Evolutionary conservation across 2,113 vertebrate genomes (phyloP).

Genomic region (Corythoichthys intestinalis): DNA sequence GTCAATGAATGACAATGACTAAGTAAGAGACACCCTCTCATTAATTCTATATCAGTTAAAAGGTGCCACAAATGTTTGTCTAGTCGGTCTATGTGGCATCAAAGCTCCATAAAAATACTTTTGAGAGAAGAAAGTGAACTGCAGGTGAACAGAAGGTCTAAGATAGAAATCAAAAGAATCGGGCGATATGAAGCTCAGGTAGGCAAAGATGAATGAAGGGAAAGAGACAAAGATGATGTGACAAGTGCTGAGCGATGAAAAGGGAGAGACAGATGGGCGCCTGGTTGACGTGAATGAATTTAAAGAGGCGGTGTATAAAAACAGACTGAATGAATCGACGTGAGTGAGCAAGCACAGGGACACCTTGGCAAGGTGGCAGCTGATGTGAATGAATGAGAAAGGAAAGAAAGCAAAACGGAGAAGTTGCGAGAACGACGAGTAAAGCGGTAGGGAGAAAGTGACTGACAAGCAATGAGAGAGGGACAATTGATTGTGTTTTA

Average conservation of each 20-base stretch:
- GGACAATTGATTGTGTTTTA: slow-evolving; percentile 61
- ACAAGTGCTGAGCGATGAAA: slow-evolving; percentile 45
- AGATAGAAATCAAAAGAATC: slow-evolving; percentile 23
- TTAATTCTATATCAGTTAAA: background rate
- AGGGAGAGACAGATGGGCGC: slow-evolving; percentile 30
- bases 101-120: slow-evolving; percentile 10
- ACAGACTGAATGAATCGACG: slow-evolving; percentile 49
- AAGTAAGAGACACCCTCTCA: background rate
- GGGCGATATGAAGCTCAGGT: slow-evolving; percentile 27
- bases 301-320: slow-evolving; percentile 35
- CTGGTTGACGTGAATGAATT: slow-evolving; percentile 60
- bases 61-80: background rate
- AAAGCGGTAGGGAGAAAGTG: slow-evolving; percentile 14
- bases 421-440: background rate
- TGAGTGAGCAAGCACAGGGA: background rate
- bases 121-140: slow-evolving; percentile 9
- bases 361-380: background rate
- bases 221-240: slow-evolving; percentile 38
- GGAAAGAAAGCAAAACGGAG: background rate
- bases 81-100: background rate
- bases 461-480: slow-evolving; percentile 18
- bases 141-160: slow-evolving; percentile 14
- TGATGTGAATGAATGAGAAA: slow-evolving; percentile 43
- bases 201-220: slow-evolving; percentile 48
- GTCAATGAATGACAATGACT: too few relatives aligned